Base-by-base conservation (phyloP, 1,140 invertebrate genomes). In the Brachionus angularis region DNA sequence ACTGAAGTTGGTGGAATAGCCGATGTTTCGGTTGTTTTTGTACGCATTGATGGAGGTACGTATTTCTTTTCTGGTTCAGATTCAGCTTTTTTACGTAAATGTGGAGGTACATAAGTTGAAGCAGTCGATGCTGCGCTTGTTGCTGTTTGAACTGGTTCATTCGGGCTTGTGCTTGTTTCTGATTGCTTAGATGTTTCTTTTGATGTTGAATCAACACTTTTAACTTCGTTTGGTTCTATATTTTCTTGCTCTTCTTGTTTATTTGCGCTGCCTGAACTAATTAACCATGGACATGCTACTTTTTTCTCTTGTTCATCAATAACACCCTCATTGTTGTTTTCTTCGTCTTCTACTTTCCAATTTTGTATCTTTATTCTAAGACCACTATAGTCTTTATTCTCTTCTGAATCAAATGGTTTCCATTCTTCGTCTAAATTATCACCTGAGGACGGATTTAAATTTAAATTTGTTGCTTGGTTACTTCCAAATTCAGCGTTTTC, bases 311-410 rank as follows among this genome's bases (percentile, higher is more conserved):
- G 31, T 23, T 67, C 62, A 14, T 34, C 62, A 36, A 47, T 33
- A 18, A 67, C 25, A 18, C 47, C 62, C 23, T 67, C 42, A 47
- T 46, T 67, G 8, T 67, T 50, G 7, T 46, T 47, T 21, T 67
- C 62, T 27, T 67, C 62, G n/a, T 67, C 62, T 33, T 67, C 62
- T 8, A 67, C 42, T 67, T 67, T 67, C 42, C 42, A 67, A 67
- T 67, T 67, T 50, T 67, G 27, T 12, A 67, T 46, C 33, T 67
- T 67, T 47, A 67, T 67, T 12, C 62, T 21, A 18, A 67, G 44
- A n/a, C 62, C 62, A 7, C 39, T 47, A 14, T 67, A 67, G 16
- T 67, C 62, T 34, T 67, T 67, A 33, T 67, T 67, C 8, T 67
- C 62, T 33, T 67, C 62, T 14, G 62, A 67, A 29, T 67, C 62